A percentile compares a stretch with the other conserved stretches of the same genome.
phyloP scores from a whole-genome alignment of 1,140 invertebrate genomes.

The Ptiloglossa arizonensis region DNA sequence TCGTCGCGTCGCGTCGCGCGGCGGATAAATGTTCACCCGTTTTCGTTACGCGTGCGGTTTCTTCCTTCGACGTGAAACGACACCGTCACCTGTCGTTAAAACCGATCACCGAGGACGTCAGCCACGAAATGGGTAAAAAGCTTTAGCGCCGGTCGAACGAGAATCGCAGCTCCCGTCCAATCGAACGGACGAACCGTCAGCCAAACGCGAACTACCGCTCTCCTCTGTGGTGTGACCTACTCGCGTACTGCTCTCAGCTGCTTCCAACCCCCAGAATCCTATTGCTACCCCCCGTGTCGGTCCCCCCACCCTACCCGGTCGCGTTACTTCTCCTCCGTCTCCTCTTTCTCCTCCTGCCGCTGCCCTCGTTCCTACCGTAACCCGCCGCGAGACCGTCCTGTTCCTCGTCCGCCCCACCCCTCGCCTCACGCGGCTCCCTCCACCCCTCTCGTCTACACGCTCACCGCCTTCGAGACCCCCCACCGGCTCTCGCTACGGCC shows the following conservation, averaged over 20 bases:
- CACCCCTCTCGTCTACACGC: too few relatives aligned
- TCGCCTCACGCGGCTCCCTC: too few relatives aligned
- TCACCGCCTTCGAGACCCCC: conserved; percentile 14
- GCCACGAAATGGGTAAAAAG: neutral
- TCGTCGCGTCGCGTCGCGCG: neutral
- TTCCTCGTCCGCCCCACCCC: conserved; percentile 17
- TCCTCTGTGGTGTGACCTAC: conserved; percentile 78
- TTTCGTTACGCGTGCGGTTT: neutral
- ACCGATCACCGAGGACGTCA: conserved; percentile 6
- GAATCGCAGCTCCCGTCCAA: conserved; percentile 34
- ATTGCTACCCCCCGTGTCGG: conserved; percentile 56
- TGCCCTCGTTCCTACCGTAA: conserved; percentile 28
- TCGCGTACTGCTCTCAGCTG: conserved; percentile 78
- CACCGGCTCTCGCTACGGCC: neutral
- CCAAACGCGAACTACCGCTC: conserved; percentile 75
- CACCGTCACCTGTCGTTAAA: conserved; percentile 18
- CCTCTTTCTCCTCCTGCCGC: conserved; percentile 36
- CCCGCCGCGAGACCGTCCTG: conserved; percentile 12
- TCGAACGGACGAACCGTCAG: conserved; percentile 66
- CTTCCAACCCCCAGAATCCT: conserved; percentile 75
- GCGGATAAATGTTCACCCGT: conserved; percentile 4
- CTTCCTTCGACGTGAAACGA: neutral
- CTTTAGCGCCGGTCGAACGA: neutral
- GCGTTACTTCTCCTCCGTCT: conserved; percentile 19
- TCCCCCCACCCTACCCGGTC: conserved; percentile 42